These are phyloP conservation scores for Andrena cerasifolii DNA, from an alignment of 1,140 invertebrate genomes.

Conservation along the genomic window DNA sequence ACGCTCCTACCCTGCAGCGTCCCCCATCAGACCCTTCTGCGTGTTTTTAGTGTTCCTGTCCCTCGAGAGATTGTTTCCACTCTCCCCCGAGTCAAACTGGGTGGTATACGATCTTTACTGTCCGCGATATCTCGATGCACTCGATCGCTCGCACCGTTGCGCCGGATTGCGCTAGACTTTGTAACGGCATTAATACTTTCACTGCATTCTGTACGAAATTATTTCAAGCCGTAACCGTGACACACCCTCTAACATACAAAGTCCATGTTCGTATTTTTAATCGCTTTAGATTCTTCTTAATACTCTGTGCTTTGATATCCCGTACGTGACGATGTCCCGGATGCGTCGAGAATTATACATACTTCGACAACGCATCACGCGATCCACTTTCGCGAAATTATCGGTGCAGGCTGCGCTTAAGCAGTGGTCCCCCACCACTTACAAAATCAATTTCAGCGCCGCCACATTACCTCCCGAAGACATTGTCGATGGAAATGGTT, in stretches of 20 bases:
- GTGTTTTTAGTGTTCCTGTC: conserved; percentile 27
- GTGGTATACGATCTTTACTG: conserved; percentile 16
- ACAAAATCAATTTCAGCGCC: not conserved
- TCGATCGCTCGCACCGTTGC: not conserved
- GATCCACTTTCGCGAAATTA: too few species aligned
- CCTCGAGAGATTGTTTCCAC: conserved; percentile 13
- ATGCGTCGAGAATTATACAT: too few species aligned
- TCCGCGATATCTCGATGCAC: not conserved
- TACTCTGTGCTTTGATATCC: too few species aligned
- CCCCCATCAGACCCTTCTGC: not conserved
- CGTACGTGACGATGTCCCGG: too few species aligned
- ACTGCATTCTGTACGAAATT: too few species aligned
- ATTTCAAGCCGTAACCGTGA: too few species aligned
- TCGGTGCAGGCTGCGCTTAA: too few species aligned
- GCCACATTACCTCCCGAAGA: not conserved
- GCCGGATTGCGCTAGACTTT: not conserved
- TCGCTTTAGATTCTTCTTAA: too few species aligned
- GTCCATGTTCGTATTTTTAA: too few species aligned
- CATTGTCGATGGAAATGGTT: not conserved
- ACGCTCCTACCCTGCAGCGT: not conserved
- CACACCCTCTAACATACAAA: too few species aligned
- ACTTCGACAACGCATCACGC: too few species aligned
- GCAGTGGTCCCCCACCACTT: not conserved
- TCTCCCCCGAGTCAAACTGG: not conserved
- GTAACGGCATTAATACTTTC: not conserved